These are phyloP conservation scores for Kryptolebias marmoratus DNA, from an alignment of 2,113 vertebrate genomes.

Conservation along the genomic window DNA sequence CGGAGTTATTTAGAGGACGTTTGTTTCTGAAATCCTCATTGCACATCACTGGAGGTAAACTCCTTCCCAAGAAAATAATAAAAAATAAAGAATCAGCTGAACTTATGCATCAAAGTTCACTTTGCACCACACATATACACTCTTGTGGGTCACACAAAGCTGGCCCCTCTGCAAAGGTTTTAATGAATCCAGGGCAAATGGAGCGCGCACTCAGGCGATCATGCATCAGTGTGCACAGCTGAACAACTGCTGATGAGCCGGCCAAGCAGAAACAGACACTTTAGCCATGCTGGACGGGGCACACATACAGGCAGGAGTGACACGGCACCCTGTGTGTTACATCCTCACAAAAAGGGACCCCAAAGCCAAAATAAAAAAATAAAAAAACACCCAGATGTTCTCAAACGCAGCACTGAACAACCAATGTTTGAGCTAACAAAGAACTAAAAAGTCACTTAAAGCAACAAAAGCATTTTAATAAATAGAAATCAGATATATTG, in stretches of 20 bases:
- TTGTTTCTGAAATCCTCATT: no score
- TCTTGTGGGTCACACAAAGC: slow-evolving; percentile 13
- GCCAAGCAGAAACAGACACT: slow-evolving; percentile 69
- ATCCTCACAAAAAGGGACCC: neutral
- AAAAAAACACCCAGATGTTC: neutral
- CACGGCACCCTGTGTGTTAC: neutral
- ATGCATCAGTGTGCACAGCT: slow-evolving; percentile 68
- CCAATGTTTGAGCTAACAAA: neutral
- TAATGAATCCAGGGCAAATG: slow-evolving; percentile 64
- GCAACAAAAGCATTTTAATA: neutral
- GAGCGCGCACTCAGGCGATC: slow-evolving; percentile 49
- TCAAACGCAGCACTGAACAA: neutral
- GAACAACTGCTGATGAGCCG: slow-evolving; percentile 61
- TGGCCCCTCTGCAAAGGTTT: slow-evolving; percentile 48
- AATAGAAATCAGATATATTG: no score
- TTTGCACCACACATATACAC: no score
- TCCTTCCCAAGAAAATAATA: no score
- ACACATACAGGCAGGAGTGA: slow-evolving; percentile 38
- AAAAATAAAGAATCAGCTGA: no score
- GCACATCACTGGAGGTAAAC: no score
- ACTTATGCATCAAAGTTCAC: no score
- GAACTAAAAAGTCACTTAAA: neutral
- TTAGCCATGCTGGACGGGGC: slow-evolving; percentile 71
- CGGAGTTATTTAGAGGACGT: no score
- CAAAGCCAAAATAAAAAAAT: neutral